Conservation (phyloP, 2,888 invertebrate genomes). For the Mythimna albipuncta region DNA sequence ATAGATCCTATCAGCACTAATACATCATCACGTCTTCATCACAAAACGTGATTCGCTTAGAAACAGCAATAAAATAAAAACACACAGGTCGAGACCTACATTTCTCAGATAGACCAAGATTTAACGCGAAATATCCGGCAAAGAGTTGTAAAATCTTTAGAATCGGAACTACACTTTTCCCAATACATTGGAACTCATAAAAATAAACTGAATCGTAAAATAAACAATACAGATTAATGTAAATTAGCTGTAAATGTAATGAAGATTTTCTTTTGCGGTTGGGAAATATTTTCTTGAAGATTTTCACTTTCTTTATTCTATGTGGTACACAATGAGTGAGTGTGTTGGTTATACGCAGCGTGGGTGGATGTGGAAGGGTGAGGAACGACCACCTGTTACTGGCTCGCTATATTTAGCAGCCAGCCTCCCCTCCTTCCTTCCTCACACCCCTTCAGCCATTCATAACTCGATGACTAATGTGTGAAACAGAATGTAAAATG, state of each 20-base stretch:
- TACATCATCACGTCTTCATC: conserved; percentile 59
- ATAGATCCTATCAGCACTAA: conserved; percentile 44
- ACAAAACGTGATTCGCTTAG: conserved; percentile 50
- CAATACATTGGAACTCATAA: conserved; percentile 24
- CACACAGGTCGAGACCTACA: conserved; percentile 43
- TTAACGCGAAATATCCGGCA: conserved; percentile 42
- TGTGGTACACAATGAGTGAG: conserved; percentile 56
- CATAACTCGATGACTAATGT: conserved; percentile 88
- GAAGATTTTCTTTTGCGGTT: conserved; percentile 39
- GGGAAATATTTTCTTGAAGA: conserved; percentile 47
- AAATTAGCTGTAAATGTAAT: conserved; percentile 31
- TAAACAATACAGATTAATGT: conserved; percentile 38
- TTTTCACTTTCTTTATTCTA: conserved; percentile 64
- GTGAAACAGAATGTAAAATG: conserved; percentile 74
- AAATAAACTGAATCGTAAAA: conserved; percentile 23
- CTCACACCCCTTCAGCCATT: conserved; percentile 76
- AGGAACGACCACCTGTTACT: conserved; percentile 85
- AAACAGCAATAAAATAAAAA: conserved; percentile 44
- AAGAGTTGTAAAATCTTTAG: conserved; percentile 35
- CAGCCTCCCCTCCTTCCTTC: conserved; percentile 55
- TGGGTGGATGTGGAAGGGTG: conserved; percentile 77
- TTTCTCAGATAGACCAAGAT: conserved; percentile 31
- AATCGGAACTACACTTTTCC: conserved; percentile 19
- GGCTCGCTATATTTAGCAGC: conserved; percentile 83
- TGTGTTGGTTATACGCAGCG: conserved; percentile 62